Base-by-base conservation (phyloP, 2,797 vertebrate species). In the Forpus xanthops region DNA sequence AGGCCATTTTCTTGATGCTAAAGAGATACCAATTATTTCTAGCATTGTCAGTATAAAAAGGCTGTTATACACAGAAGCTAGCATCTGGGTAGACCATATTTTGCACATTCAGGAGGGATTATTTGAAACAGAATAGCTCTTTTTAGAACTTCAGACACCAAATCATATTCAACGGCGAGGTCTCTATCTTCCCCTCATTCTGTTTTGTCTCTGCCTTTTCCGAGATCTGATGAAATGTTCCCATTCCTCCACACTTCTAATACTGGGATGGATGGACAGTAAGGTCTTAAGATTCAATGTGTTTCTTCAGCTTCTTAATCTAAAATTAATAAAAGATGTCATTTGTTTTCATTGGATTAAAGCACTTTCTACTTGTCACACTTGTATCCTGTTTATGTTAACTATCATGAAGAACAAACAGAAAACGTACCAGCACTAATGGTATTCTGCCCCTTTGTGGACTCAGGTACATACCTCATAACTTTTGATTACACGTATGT, bases 1-100 rank as follows among this genome's bases (percentile, higher is more conserved):
- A 75, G 27, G 7, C 19, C 35, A 75, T 82, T 85, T 95, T 50
- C 35, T 33, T 50, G 37, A 70, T 73, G 39, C 17, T 58, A 47
- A 78, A 87, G 37, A 62, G 55, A 78, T 55, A 75, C 4, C 2
- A 82, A 78, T 79, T 91, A 87, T 84, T 96, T 80, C 49, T 75
- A 49, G n/a, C 31, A 45, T 25, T 78, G 30, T 12, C 53, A 66
- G 27, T 52, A 70, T 55, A 33, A 90, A 93, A 86, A 80, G 31
- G 7, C 35, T 68, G 49, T 50, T 83, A 24, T n/a, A 53, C 15
- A 50, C n/a, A 50, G 58, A 92, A 85, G 4, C 45, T 44, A 50
- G 58, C 33, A 83, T 77, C 30, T 93, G 80, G 9, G n/a, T 81
- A 75, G 52, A 44, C 24, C 58, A 53, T 14, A 23, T 71, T 92